phyloP scores from a whole-genome alignment of 53 echinoderm and acorn worm genomes.

The Temnopleurus reevesii region DNA sequence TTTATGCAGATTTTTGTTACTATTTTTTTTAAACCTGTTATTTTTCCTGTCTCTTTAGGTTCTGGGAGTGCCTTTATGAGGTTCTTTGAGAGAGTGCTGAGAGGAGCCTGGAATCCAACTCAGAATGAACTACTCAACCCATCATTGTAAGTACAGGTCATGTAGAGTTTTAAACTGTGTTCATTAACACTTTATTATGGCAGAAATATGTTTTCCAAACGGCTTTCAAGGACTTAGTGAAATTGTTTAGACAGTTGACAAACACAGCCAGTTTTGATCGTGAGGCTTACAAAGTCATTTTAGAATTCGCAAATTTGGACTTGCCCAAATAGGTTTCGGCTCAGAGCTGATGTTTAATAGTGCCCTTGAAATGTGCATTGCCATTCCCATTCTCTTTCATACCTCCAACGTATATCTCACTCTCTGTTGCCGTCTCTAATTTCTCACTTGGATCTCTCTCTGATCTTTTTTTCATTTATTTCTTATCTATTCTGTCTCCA shows the following conservation, averaged over 20 bases:
- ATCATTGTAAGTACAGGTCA: too few species aligned
- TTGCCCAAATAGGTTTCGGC: too few species aligned
- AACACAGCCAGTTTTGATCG: neutral
- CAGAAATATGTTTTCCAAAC: neutral
- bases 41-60: conserved; percentile 52
- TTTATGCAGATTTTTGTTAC: too few species aligned
- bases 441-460: neutral
- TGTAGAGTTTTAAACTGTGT: neutral
- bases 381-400: neutral
- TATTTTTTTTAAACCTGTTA: too few species aligned
- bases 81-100: conserved; percentile 87
- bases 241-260: neutral
- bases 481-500: neutral
- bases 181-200: neutral
- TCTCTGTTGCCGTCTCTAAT: neutral
- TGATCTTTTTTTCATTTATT: neutral
- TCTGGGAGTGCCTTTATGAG: conserved; percentile 93
- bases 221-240: too few species aligned
- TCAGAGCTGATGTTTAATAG: too few species aligned
- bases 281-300: too few species aligned
- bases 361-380: too few species aligned
- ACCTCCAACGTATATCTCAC: too few species aligned
- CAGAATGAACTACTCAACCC: conserved; percentile 88
- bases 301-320: too few species aligned
- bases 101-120: conserved; percentile 80